Evolutionary conservation across 2,113 vertebrate species (phyloP).

Genomic region (Myiozetetes cayanensis): DNA sequence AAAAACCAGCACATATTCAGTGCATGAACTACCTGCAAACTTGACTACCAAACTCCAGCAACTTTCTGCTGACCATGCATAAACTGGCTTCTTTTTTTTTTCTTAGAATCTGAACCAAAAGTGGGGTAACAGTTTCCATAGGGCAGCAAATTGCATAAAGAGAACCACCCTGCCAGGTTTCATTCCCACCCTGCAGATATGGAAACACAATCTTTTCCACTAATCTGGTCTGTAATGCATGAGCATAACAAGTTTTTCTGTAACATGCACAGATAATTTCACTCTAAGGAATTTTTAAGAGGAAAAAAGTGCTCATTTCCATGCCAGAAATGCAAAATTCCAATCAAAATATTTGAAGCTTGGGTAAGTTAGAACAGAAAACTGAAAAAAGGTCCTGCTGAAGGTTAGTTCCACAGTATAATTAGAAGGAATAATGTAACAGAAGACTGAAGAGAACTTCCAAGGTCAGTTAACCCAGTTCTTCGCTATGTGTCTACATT

Average conservation of each 20-base stretch:
- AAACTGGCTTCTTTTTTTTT: neutral
- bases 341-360: neutral
- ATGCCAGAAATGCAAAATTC: neutral
- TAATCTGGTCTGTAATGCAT: neutral
- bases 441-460: slow-evolving; percentile 2
- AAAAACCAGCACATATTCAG: neutral
- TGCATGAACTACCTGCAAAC: neutral
- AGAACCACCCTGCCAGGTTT: neutral
- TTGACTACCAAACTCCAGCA: neutral
- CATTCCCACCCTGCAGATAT: neutral
- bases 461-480: slow-evolving; percentile 38
- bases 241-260: neutral
- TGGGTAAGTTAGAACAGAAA: neutral
- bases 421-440: slow-evolving; percentile 21
- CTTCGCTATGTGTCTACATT: neutral
- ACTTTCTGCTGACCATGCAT: neutral
- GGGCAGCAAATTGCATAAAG: neutral
- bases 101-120: neutral
- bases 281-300: neutral
- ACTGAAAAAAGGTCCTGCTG: neutral
- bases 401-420: neutral
- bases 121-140: neutral
- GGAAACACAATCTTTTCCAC: neutral
- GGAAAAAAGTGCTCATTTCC: neutral
- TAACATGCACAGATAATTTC: neutral